Evolutionary conservation across 2,113 vertebrate species (phyloP).

Genomic region (Corythoichthys intestinalis): DNA sequence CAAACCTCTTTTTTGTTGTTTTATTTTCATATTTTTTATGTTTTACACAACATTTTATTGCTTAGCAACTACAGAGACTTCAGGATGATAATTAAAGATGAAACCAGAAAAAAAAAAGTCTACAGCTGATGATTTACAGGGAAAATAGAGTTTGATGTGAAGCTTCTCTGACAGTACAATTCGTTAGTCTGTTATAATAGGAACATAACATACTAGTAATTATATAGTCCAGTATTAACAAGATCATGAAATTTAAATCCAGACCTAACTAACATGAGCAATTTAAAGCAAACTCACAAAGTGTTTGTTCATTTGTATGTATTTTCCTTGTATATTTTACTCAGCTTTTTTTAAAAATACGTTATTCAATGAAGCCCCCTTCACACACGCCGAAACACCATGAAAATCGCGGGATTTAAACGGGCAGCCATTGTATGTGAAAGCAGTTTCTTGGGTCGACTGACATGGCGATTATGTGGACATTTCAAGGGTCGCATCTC

Average conservation of each 20-base stretch:
- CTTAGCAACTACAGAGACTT: neutral
- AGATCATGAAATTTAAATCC: neutral
- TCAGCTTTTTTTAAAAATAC: too few species aligned
- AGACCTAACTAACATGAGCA: neutral
- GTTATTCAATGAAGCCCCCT: too few species aligned
- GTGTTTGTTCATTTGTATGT: too few species aligned
- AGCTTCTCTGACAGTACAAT: neutral
- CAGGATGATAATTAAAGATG: neutral
- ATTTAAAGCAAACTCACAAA: neutral
- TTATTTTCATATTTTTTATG: constrained; percentile 2
- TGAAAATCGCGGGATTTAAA: too few species aligned
- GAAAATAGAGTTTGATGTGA: neutral
- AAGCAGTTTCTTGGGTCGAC: too few species aligned
- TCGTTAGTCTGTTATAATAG: neutral
- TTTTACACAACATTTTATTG: neutral
- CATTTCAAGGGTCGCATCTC: too few species aligned
- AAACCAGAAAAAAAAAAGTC: neutral
- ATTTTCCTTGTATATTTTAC: too few species aligned
- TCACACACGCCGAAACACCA: too few species aligned
- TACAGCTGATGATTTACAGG: neutral
- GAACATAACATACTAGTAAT: neutral
- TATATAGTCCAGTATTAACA: neutral
- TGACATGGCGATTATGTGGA: too few species aligned
- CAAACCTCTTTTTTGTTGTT: constrained; percentile 4
- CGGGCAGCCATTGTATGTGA: too few species aligned